Percentiles rank a stretch among this genome's conserved stretches.
These are phyloP conservation scores for Hanleya hanleyi DNA, from an alignment of 2,888 invertebrate species.

Conservation along the genomic window DNA sequence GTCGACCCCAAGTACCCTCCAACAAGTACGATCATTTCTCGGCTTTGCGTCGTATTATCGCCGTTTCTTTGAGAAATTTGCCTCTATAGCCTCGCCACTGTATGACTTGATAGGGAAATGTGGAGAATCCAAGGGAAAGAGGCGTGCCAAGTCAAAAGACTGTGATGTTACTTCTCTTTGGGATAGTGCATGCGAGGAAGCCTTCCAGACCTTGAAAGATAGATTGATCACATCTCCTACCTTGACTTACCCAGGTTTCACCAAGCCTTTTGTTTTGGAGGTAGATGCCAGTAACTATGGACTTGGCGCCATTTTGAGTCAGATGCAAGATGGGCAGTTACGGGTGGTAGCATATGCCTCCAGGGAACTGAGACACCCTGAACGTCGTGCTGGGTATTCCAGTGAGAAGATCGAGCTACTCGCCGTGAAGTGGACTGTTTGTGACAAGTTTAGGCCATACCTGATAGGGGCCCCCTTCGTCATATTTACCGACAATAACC, in stretches of 20 bases:
- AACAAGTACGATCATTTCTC: conserved; percentile 30
- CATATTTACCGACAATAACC: conserved; percentile 27
- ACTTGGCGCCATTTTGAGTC: conserved; percentile 28
- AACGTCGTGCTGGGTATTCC: conserved; percentile 24
- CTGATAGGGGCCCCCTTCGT: conserved; percentile 23
- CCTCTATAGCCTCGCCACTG: conserved; percentile 17
- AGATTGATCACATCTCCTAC: conserved; percentile 28
- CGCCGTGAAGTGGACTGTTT: conserved; percentile 38
- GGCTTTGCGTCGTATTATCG: conserved; percentile 32
- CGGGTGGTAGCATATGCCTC: conserved; percentile 25
- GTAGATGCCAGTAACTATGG: conserved; percentile 21
- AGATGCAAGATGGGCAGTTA: conserved; percentile 22
- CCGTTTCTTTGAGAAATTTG: conserved; percentile 27
- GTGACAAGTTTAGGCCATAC: conserved; percentile 31
- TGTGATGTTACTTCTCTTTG: background rate
- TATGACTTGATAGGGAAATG: conserved; percentile 17
- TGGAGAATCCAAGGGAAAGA: background rate
- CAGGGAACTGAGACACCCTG: conserved; percentile 9
- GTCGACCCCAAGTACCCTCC: conserved; percentile 16
- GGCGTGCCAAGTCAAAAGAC: background rate
- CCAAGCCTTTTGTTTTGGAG: conserved; percentile 13
- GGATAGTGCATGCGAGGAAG: conserved; percentile 23
- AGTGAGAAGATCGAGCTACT: conserved; percentile 36
- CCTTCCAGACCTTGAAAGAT: conserved; percentile 30
- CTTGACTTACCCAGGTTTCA: conserved; percentile 33